These are phyloP conservation scores for Lasiurus cinereus DNA, from an alignment of 2,113 vertebrate genomes.

Conservation along the genomic window DNA sequence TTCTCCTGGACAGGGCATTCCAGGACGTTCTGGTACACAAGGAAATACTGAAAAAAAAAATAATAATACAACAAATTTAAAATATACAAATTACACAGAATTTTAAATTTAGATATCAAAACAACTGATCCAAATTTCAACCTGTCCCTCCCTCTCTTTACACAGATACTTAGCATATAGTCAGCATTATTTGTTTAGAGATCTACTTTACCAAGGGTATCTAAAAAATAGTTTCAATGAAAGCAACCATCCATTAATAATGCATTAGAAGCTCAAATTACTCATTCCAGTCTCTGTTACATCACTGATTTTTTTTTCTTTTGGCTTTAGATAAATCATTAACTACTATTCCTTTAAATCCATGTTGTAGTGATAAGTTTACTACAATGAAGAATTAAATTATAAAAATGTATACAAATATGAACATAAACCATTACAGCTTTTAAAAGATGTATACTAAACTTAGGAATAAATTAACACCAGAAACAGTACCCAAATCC, in stretches of 20 bases:
- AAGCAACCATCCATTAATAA: neutral
- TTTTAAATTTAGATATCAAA: slow-evolving; percentile 6
- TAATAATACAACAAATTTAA: slow-evolving; percentile 26
- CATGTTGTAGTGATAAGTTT: neutral
- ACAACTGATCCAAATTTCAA: neutral
- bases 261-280: neutral
- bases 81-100: slow-evolving; percentile 40
- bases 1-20: slow-evolving; percentile 98
- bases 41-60: slow-evolving; percentile 93
- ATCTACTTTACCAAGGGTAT: slow-evolving; percentile 27
- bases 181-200: neutral
- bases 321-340: slow-evolving; percentile 25
- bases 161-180: neutral
- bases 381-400: slow-evolving; percentile 44
- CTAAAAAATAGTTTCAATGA: neutral
- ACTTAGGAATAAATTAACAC: slow-evolving; percentile 11
- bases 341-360: slow-evolving; percentile 36
- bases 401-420: slow-evolving; percentile 7
- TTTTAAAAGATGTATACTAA: slow-evolving; percentile 35
- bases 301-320: neutral
- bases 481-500: neutral
- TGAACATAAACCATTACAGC: neutral
- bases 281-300: neutral
- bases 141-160: neutral
- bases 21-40: slow-evolving; percentile 96